Percentiles rank a stretch among this genome's conserved stretches.
Conservation (phyloP, 2,888 invertebrate species). For the Pristionchus fissidentatus region DNA sequence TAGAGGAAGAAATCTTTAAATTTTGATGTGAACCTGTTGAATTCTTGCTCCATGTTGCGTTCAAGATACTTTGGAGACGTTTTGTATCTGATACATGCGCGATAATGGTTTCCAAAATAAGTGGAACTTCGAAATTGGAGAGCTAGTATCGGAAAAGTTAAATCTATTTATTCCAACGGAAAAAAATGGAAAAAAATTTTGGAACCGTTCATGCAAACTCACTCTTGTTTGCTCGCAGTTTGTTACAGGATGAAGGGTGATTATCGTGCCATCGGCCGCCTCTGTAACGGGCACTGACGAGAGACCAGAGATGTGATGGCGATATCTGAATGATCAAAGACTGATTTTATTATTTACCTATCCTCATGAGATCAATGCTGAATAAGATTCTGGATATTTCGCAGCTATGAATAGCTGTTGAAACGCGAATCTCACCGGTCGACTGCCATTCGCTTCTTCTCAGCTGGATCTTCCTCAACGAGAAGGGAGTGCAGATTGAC, state of each 20-base stretch:
- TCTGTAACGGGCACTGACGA: background rate
- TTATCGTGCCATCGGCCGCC: background rate
- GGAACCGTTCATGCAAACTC: background rate
- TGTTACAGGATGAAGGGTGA: constrained; percentile 27
- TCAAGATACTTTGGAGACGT: no score
- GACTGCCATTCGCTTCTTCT: constrained; percentile 29
- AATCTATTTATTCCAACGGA: no score
- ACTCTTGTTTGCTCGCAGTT: constrained; percentile 34
- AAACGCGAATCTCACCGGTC: background rate
- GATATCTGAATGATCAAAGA: background rate
- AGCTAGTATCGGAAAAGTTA: no score
- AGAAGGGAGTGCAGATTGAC: constrained; percentile 2
- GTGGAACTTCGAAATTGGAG: no score
- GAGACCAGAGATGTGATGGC: constrained; percentile 2
- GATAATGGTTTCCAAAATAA: no score
- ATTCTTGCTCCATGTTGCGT: no score
- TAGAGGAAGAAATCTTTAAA: background rate
- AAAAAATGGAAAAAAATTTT: no score
- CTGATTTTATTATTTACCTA: background rate
- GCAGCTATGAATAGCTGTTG: no score
- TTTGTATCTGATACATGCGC: no score
- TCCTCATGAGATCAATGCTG: no score
- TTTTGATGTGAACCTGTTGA: background rate
- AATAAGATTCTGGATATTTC: no score
- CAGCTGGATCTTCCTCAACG: constrained; percentile 1